Base-by-base conservation (phyloP, 2,888 invertebrate species). In the Pyrrhia umbra region DNA sequence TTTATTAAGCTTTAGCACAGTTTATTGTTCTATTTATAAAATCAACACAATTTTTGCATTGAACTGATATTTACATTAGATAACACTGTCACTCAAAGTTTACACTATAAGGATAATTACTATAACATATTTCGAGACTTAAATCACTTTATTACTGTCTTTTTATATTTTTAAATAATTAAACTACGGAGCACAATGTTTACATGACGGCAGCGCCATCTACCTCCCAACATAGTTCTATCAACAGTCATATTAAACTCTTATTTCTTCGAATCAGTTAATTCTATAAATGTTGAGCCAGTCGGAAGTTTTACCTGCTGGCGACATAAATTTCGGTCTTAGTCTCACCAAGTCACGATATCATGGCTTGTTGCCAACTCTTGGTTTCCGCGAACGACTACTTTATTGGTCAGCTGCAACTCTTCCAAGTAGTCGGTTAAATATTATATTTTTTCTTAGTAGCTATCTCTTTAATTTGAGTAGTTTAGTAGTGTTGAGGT, bases 281-380 rank as follows among this genome's bases (percentile, higher is more conserved):
- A 62, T 71, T 56, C 51, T 52, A 39, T 47, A 5, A 58, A 58
- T 54, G 40, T 21, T 68, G 46, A 59, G 23, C 9, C 13, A 43
- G 56, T 73, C 69, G 77, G 77, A 69, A 78, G 68, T 45, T 64
- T 45, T 76, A 79, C 73, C 73, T 73, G 64, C n/a, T 16, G n/a
- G 37, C 43, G 15, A 27, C 34, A 65, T 78, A 63, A 63, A 67
- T 61, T 23, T 62, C 13, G 25, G 30, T 18, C 21, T 27, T 30
- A 1, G 27, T 34, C n/a, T 42, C 21, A 37, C 21, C 34, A 52
- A 47, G 40, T 20, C 49, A 23, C 46, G 52, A 70, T 68, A 61
- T 6, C 45, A 5, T 78, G 78, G 77, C 54, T n/a, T 23, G 6
- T 0, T 58, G 78, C 78, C 79, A 78, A 76, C 42, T 56, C 27